phyloP scores from a whole-genome alignment of 2,113 vertebrate species.

The Hystrix cristata region DNA sequence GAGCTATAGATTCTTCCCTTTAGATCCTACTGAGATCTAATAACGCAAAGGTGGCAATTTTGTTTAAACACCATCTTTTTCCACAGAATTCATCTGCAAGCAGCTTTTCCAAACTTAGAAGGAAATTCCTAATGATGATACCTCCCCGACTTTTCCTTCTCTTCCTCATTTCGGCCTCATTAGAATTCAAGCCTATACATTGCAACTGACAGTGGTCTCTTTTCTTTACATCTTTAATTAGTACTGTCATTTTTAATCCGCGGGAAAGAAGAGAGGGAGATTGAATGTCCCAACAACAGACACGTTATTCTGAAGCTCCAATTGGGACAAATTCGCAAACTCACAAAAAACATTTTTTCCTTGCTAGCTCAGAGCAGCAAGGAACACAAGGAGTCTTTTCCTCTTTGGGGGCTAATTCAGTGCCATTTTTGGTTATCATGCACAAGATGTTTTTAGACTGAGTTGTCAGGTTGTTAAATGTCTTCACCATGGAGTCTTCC shows the following conservation, averaged over 20 bases:
- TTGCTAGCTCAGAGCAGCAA: background rate
- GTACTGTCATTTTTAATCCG: constrained; percentile 84
- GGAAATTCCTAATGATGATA: background rate
- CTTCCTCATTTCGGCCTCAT: constrained; percentile 78
- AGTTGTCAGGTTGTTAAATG: constrained; percentile 86
- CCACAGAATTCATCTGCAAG: background rate
- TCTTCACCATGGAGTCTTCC: constrained; percentile 76
- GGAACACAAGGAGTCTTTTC: background rate
- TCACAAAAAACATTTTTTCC: constrained; percentile 40
- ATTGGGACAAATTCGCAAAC: constrained; percentile 70
- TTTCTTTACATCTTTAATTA: constrained; percentile 79
- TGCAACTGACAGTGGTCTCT: constrained; percentile 56
- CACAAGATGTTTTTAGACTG: constrained; percentile 78
- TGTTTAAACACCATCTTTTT: background rate
- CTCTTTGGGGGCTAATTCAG: constrained; percentile 52
- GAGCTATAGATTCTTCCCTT: background rate
- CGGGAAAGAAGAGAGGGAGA: constrained; percentile 84
- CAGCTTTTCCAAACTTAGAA: constrained; percentile 31
- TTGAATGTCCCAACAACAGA: constrained; percentile 71
- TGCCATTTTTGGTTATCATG: constrained; percentile 69
- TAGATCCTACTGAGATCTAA: background rate
- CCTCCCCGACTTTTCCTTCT: constrained; percentile 55
- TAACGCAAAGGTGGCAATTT: constrained; percentile 12
- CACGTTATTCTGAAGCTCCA: constrained; percentile 61
- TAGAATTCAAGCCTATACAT: constrained; percentile 75